Evolutionary conservation across 2,797 vertebrate genomes (phyloP).

Genomic region (Hypotaenidia okinawae): DNA sequence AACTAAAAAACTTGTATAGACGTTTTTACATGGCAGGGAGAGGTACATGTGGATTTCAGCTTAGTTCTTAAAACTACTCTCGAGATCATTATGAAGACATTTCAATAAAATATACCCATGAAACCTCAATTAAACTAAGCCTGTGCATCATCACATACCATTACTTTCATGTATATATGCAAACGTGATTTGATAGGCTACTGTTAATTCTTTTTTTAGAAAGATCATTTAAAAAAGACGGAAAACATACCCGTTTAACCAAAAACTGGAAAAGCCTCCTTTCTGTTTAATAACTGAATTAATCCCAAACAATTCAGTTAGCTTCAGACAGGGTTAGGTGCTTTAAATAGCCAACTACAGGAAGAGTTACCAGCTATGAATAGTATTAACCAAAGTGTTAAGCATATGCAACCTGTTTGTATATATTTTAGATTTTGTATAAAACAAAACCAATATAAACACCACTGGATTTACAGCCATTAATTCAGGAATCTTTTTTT

Average conservation of each 20-base stretch:
- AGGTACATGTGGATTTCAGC: not conserved
- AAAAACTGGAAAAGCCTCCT: not conserved
- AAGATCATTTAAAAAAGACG: not conserved
- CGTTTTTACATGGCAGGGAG: not conserved
- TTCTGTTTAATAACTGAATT: not conserved
- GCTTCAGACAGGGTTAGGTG: not conserved
- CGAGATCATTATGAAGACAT: not conserved
- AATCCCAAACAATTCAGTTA: not conserved
- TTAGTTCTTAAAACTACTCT: not conserved
- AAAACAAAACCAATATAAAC: not conserved
- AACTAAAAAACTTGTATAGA: not conserved
- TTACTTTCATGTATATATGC: not conserved
- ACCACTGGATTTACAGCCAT: not conserved
- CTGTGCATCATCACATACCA: rapidly evolving
- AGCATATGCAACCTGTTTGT: not conserved
- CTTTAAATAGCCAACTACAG: not conserved
- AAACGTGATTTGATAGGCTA: not conserved
- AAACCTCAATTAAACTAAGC: not conserved
- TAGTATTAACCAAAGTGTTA: not conserved
- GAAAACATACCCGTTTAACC: not conserved
- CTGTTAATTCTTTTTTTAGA: not conserved
- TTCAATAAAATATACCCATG: not conserved
- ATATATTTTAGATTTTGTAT: not conserved
- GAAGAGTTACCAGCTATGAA: not conserved
- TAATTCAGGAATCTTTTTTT: not conserved